phyloP scores from a whole-genome alignment of 2,113 vertebrate species.

The Lota lota region DNA sequence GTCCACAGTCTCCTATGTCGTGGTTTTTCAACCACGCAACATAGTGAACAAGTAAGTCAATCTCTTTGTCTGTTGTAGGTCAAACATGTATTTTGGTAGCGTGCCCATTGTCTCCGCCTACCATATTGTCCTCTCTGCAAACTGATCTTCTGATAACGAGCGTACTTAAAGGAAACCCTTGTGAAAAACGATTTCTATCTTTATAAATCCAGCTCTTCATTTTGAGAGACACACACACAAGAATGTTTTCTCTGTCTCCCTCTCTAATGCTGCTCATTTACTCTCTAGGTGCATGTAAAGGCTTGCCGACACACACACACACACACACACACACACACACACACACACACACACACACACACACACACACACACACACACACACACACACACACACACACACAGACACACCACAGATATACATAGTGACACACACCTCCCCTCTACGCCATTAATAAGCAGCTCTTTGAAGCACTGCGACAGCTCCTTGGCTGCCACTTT shows the following conservation, averaged over 20 bases:
- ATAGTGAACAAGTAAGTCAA: neutral
- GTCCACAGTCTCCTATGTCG: no score
- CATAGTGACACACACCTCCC: neutral
- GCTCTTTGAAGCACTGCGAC: no score
- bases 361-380: neutral
- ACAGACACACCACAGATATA: neutral
- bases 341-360: neutral
- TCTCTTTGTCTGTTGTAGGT: neutral
- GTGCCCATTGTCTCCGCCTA: neutral
- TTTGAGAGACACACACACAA: neutral
- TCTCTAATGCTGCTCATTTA: neutral
- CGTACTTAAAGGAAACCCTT: neutral
- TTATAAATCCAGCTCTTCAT: neutral
- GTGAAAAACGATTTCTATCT: neutral
- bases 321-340: constrained; percentile 4
- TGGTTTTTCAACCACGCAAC: no score
- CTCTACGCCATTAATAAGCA: no score
- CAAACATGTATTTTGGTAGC: neutral
- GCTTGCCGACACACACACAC: neutral
- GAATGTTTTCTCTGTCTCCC: neutral
- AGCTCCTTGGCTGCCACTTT: no score
- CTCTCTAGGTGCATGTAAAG: neutral
- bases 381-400: neutral
- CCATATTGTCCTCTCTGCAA: neutral
- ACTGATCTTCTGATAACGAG: neutral